These are phyloP conservation scores for Anthrax anthrax DNA, from an alignment of 2,888 invertebrate genomes.

Conservation along the genomic window DNA sequence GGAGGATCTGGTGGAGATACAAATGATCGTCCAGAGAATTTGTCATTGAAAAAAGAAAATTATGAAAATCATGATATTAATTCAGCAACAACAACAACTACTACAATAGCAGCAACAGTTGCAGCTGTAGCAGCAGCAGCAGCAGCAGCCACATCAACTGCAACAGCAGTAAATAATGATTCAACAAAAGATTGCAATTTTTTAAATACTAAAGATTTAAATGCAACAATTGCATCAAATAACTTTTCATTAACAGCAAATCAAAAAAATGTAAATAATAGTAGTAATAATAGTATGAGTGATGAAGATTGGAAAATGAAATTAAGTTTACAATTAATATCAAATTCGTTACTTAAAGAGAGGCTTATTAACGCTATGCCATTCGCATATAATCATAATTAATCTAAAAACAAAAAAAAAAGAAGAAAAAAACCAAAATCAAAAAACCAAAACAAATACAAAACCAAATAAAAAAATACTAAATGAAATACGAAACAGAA, in stretches of 20 bases:
- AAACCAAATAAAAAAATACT: no score
- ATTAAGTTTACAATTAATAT: constrained; percentile 32
- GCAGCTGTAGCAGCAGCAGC: neutral
- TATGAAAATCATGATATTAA: constrained; percentile 13
- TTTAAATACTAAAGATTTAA: neutral
- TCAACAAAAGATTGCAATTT: constrained; percentile 4
- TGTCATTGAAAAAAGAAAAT: constrained; percentile 26
- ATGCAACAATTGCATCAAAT: no score
- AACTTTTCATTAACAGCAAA: no score
- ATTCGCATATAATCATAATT: constrained; percentile 33
- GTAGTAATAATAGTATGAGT: constrained; percentile 1
- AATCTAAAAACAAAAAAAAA: no score
- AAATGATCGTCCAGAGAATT: constrained; percentile 22
- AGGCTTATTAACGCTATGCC: constrained; percentile 32
- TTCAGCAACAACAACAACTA: neutral
- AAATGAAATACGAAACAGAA: no score
- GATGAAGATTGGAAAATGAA: constrained; percentile 34
- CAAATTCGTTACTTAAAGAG: constrained; percentile 33
- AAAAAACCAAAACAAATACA: no score
- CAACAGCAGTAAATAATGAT: constrained; percentile 15
- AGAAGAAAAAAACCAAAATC: no score
- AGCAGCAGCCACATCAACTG: constrained; percentile 22
- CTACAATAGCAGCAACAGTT: neutral
- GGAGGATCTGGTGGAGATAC: constrained; percentile 15
- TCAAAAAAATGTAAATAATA: neutral